phyloP scores from a whole-genome alignment of 2,888 invertebrate species.

The Chouioia cunea region DNA sequence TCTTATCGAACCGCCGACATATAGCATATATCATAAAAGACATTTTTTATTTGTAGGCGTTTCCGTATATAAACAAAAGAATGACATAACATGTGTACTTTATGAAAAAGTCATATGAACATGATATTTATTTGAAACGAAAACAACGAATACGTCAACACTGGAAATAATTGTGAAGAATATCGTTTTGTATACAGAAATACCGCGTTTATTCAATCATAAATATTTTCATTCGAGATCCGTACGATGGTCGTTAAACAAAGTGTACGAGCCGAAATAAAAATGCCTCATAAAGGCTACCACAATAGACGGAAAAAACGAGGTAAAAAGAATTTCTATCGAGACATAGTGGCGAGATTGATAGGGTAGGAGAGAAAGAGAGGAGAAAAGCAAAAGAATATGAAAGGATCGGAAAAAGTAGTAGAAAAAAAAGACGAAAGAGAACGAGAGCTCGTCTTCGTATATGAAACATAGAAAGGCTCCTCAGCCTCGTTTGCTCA shows the following conservation, averaged over 20 bases:
- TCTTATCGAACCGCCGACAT: too few species aligned
- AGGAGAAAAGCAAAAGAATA: not conserved
- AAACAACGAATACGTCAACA: too few species aligned
- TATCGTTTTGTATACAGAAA: too few species aligned
- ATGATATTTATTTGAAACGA: too few species aligned
- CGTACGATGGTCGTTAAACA: not conserved
- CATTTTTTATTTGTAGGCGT: too few species aligned
- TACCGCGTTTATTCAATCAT: too few species aligned
- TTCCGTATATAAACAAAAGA: too few species aligned
- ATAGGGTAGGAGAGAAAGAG: not conserved
- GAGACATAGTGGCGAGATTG: constrained; percentile 9
- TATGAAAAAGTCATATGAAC: too few species aligned
- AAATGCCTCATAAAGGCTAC: not conserved
- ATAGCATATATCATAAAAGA: too few species aligned
- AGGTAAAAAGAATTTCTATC: not conserved
- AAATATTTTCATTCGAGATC: too few species aligned
- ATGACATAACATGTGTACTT: too few species aligned
- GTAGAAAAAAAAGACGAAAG: not conserved
- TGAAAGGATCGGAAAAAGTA: not conserved
- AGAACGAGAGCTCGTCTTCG: not conserved
- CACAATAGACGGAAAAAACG: not conserved
- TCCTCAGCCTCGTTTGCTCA: constrained; percentile 33
- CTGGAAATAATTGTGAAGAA: too few species aligned
- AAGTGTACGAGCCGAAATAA: not conserved
- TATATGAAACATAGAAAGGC: constrained; percentile 31